phyloP scores from a whole-genome alignment of 2,888 invertebrate genomes.

The Drosophila recens region DNA sequence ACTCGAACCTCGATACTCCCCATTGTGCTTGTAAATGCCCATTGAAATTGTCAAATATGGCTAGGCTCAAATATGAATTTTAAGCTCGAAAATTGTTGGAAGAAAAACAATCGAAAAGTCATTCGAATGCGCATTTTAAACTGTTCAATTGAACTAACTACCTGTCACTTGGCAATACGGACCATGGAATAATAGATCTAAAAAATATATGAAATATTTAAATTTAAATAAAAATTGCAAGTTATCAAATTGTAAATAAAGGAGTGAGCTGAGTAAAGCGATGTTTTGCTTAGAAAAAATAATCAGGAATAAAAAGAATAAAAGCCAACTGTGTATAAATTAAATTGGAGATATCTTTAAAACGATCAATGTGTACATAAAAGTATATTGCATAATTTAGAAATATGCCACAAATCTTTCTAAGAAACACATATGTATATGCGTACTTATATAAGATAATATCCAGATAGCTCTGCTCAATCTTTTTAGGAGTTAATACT shows the following conservation, averaged over 20 bases:
- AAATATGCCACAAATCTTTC: too few species aligned
- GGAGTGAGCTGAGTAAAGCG: too few species aligned
- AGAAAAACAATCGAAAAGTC: not conserved
- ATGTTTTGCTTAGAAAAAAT: too few species aligned
- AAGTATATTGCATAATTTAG: not conserved
- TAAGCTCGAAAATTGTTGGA: not conserved
- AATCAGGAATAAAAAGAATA: too few species aligned
- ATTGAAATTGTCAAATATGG: constrained; percentile 4
- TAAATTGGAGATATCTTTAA: too few species aligned
- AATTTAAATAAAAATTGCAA: too few species aligned
- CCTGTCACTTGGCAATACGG: not conserved
- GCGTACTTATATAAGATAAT: not conserved
- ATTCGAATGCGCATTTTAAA: not conserved
- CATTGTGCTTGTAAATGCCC: constrained; percentile 12
- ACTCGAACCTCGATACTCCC: not conserved
- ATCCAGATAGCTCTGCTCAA: too few species aligned
- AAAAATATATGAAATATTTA: not conserved
- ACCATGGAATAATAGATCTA: not conserved
- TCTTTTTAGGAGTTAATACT: too few species aligned
- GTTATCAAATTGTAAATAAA: too few species aligned
- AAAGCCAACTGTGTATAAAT: too few species aligned
- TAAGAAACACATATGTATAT: not conserved
- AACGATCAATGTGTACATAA: not conserved
- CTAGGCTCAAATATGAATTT: not conserved
- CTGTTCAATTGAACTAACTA: not conserved